These are phyloP conservation scores for Heliconius hermathena DNA, from an alignment of 1,140 invertebrate genomes.

Conservation along the genomic window DNA sequence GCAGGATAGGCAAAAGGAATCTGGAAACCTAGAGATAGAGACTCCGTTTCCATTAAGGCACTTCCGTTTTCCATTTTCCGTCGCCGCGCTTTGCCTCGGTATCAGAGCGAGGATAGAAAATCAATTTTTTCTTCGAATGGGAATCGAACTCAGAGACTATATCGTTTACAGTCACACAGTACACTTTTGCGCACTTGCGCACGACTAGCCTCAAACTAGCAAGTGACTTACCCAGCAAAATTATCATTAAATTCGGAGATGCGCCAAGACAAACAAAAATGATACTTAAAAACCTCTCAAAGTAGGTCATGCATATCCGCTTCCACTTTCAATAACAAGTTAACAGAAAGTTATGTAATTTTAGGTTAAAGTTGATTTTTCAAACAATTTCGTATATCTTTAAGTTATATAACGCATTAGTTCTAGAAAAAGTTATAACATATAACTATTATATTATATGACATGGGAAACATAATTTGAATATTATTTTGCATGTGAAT, in stretches of 20 bases:
- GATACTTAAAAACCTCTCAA: neutral
- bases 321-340: conserved; percentile 14
- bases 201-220: too few relatives aligned
- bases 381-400: neutral
- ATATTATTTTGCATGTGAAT: neutral
- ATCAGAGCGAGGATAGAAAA: too few relatives aligned
- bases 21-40: neutral
- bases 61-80: too few relatives aligned
- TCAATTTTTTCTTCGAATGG: too few relatives aligned
- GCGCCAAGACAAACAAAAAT: neutral
- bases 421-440: neutral
- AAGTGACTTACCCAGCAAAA: neutral
- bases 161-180: too few relatives aligned
- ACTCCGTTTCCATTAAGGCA: neutral
- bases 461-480: neutral
- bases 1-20: too few relatives aligned
- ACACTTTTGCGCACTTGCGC: too few relatives aligned
- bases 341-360: conserved; percentile 3
- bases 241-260: neutral
- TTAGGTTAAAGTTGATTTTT: conserved; percentile 10
- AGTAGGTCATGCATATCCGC: neutral
- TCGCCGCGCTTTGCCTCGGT: too few relatives aligned
- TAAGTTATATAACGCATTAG: neutral
- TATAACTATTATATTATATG: neutral
- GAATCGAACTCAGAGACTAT: too few relatives aligned